Percentiles rank a stretch among this genome's conserved stretches.
These are phyloP conservation scores for Eudasyphora cyanicolor DNA, from an alignment of 2,888 invertebrate species.

Conservation along the genomic window DNA sequence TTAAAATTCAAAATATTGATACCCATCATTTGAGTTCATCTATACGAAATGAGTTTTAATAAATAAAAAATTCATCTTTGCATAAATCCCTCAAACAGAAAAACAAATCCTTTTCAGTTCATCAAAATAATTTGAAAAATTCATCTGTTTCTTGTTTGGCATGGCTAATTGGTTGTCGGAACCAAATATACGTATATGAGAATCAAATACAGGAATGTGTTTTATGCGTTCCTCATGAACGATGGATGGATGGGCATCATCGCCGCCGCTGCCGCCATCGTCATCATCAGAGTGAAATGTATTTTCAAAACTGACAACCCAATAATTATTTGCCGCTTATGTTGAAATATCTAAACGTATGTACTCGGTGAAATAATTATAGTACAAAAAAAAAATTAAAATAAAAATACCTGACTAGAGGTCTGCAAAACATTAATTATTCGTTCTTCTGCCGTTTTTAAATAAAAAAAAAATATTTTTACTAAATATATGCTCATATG, in stretches of 20 bases:
- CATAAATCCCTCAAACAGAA: not conserved
- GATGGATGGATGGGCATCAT: not conserved
- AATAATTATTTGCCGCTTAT: not conserved
- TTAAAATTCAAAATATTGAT: too few species aligned
- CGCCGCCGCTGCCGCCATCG: not conserved
- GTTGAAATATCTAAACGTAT: not conserved
- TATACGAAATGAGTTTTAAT: too few species aligned
- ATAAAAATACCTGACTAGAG: not conserved
- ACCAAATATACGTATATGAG: not conserved
- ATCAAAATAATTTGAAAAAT: conserved; percentile 41
- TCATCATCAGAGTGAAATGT: not conserved
- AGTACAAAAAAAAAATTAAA: not conserved
- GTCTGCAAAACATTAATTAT: not conserved
- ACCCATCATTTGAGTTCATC: too few species aligned
- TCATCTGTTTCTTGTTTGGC: conserved; percentile 20
- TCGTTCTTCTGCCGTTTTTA: not conserved
- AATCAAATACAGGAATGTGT: not conserved
- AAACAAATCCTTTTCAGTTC: not conserved
- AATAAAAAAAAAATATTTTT: not conserved
- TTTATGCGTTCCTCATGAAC: not conserved
- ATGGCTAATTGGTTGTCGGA: conserved; percentile 48
- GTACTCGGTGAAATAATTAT: not conserved
- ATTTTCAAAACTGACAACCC: not conserved
- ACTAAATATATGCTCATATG: not conserved
- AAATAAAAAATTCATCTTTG: too few species aligned